Base-by-base conservation (phyloP, 2,888 invertebrate species). In the Andrena bicolor region DNA sequence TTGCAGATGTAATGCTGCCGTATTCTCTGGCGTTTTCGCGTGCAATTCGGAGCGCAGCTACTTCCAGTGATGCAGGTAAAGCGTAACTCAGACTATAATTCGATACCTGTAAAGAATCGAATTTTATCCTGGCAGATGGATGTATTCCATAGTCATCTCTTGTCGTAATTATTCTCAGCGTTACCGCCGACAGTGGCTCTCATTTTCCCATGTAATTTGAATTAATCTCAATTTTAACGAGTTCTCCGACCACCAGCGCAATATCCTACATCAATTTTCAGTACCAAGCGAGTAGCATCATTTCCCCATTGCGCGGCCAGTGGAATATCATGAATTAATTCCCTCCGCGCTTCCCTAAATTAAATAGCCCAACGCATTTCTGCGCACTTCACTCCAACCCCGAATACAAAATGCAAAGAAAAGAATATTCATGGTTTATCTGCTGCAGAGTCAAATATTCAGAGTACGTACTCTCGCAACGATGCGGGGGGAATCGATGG, bases 11-110 rank as follows among this genome's bases (percentile, higher is more conserved):
- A 56, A 32, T 23, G 10, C 26, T 16, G 23, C 6, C 16, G 20
- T n/a, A 51, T 28, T 58, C 6, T 41, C 7, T 20, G 26, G 16
- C 7, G 35, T 32, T 66, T 23, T 7, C 13, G 23, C 32, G 23
- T 28, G 35, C 65, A 16, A 73, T 30, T 41, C 60, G 26, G 13
- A 48, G 30, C 30, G 53, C 41, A 30, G 35, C 13, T 65, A 41
- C 20, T 20, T 41, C 26, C 28, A 56, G 26, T 30, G 30, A 23
- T 58, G 23, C 35, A 66, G 56, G 65, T 56, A 65, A 65, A 56
- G 35, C 41, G 41, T 20, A 41, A 32, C 8, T 13, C 58, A 16
- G 16, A 58, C 26, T 16, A 6, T 1, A 16, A 58, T 58, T 28
- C 10, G 26, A 26, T 13, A 26, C 28, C 28, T 53, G 8, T 56